Evolutionary conservation across 2,797 vertebrate genomes (phyloP).

Genomic region (Falco berigora): DNA sequence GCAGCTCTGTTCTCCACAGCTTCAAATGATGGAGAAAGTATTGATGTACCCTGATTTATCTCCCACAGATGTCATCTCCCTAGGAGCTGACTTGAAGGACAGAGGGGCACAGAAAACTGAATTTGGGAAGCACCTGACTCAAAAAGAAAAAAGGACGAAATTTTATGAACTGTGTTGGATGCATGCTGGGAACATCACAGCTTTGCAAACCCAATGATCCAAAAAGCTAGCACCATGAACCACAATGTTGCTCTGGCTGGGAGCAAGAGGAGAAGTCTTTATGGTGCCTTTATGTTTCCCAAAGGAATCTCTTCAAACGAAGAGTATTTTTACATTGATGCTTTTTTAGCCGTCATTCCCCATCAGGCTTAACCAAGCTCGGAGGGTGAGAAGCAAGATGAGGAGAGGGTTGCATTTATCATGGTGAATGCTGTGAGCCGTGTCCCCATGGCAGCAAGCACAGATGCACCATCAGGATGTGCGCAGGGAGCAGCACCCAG

Average conservation of each 20-base stretch:
- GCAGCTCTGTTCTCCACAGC: not conserved
- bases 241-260: accelerated
- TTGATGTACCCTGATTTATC: not conserved
- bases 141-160: not conserved
- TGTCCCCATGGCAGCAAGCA: not conserved
- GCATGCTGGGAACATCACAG: not conserved
- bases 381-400: not conserved
- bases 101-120: not conserved
- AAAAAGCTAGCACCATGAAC: not conserved
- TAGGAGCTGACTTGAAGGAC: constrained; percentile 37
- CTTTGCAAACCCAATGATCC: not conserved
- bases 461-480: not conserved
- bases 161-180: not conserved
- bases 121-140: not conserved
- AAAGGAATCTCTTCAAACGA: not conserved
- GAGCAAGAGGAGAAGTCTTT: not conserved
- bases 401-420: not conserved
- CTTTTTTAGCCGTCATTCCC: not conserved
- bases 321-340: not conserved
- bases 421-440: not conserved
- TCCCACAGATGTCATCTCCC: constrained; percentile 42
- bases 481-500: not conserved
- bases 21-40: not conserved
- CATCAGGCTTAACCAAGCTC: not conserved
- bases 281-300: not conserved